Evolutionary conservation across 2,888 invertebrate species (phyloP), one percentile per base, ranked within the genome.

Genomic region (Caenorhabditis plicata): DNA sequence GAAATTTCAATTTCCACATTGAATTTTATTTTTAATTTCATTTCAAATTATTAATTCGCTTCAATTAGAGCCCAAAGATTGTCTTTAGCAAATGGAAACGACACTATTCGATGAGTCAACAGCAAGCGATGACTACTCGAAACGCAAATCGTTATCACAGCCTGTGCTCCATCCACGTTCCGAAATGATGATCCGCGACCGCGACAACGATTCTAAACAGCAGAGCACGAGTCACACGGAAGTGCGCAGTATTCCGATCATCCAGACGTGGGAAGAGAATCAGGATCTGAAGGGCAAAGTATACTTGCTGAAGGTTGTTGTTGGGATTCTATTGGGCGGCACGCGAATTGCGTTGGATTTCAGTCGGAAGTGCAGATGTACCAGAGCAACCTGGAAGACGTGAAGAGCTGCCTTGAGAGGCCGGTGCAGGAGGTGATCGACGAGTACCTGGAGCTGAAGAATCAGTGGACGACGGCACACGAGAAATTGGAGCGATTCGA

Each of bases 181-280:
- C n/a, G 13, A 17, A 22, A 27, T 17, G 2, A 11, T 13, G 22
- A 2, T n/a, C 11, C 1, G 38, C 39, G 7, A 38, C 13, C 11
- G 7, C 35, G 13, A 27, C 50, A 3, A 20, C 44, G n/a, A n/a
- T n/a, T n/a, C n/a, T 8, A 26, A 15, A 1, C 38, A 42, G 13
- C 42, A 17, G n/a, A 23, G 26, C 20, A 13, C 48, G 31, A 36
- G 27, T 20, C 17, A 17, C 35, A 31, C 48, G 3, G 46, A 56
- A 26, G 40, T 50, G 2, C 17, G 46, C 11, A 41, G 41, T 15
- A 50, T 60, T 25, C 60, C 60, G 13, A 60, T 60, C 15, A 45
- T 60, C 3, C 40, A 49, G 29, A 60, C 60, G 8, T 60, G 60
- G 60, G 46, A 50, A 3, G 49, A 60, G 19, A 60, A 60, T 9